These are phyloP conservation scores for Erebia epiphron DNA, from an alignment of 2,888 invertebrate genomes.

Conservation along the genomic window DNA sequence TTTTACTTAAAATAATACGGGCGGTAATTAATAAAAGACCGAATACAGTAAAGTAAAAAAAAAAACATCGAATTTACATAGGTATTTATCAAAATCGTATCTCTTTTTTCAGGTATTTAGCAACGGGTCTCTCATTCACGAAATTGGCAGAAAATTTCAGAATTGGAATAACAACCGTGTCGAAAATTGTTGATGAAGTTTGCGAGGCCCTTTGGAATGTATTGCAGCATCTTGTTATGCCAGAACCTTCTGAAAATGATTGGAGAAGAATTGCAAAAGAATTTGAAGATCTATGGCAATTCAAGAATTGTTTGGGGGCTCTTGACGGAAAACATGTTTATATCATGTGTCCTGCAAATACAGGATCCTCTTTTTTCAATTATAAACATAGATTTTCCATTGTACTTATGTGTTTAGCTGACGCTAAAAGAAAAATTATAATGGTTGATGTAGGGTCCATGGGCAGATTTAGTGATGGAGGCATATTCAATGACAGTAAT, in stretches of 20 bases:
- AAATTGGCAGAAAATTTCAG: conserved; percentile 34
- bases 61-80: conserved; percentile 33
- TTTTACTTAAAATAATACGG: conserved; percentile 33
- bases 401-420: conserved; percentile 22
- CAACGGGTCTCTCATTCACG: conserved; percentile 33
- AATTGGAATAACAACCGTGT: conserved; percentile 36
- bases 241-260: conserved; percentile 35
- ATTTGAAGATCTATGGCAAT: no score
- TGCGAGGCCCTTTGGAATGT: conserved; percentile 31
- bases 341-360: conserved; percentile 33
- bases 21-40: conserved; percentile 1
- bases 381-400: conserved; percentile 40
- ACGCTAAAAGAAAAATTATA: neutral
- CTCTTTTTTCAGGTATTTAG: conserved; percentile 40
- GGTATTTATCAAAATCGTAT: conserved; percentile 32
- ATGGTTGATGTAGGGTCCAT: conserved; percentile 1
- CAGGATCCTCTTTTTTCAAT: conserved; percentile 37
- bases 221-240: conserved; percentile 32
- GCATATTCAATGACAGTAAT: conserved; percentile 27
- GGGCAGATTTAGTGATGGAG: conserved; percentile 39
- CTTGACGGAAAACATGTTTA: conserved; percentile 37
- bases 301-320: conserved; percentile 39
- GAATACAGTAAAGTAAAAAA: conserved; percentile 23
- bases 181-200: conserved; percentile 39
- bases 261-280: conserved; percentile 40